Percentiles rank a stretch among this genome's conserved stretches.
Evolutionary conservation across 1,140 invertebrate species (phyloP).

Genomic region (Chrysopa pallens): DNA sequence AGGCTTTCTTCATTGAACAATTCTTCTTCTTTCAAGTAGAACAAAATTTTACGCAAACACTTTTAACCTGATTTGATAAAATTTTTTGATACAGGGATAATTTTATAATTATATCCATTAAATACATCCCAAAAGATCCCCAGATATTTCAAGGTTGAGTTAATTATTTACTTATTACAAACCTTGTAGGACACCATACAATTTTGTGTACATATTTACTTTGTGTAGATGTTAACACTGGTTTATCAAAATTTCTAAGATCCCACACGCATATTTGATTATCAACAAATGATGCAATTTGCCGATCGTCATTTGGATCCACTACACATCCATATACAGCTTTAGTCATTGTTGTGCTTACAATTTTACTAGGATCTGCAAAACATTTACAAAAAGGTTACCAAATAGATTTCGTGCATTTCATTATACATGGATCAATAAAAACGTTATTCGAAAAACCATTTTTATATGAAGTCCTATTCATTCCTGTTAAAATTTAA

Average conservation of each 20-base stretch:
- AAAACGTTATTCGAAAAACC: background rate
- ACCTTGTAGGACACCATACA: slow-evolving; percentile 80
- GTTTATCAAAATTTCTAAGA: slow-evolving; percentile 68
- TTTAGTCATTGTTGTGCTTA: slow-evolving; percentile 58
- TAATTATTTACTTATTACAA: too few species aligned
- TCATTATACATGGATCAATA: background rate
- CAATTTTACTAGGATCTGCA: slow-evolving; percentile 50
- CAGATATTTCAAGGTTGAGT: too few species aligned
- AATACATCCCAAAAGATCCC: too few species aligned
- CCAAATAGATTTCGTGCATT: background rate
- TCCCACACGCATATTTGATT: slow-evolving; percentile 75
- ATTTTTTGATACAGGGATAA: too few species aligned
- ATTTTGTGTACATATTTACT: slow-evolving; percentile 53
- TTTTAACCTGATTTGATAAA: too few species aligned
- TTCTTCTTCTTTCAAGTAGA: too few species aligned
- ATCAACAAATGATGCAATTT: slow-evolving; percentile 69
- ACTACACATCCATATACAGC: slow-evolving; percentile 64
- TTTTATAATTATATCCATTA: too few species aligned
- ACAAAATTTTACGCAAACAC: too few species aligned
- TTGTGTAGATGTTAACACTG: slow-evolving; percentile 53
- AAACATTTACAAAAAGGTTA: slow-evolving; percentile 10
- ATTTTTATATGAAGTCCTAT: too few species aligned
- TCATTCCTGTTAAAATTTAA: too few species aligned
- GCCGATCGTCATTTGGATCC: slow-evolving; percentile 56
- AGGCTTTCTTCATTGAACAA: too few species aligned